phyloP scores from a whole-genome alignment of 2,888 invertebrate species.

The Opisthograptis luteolata region DNA sequence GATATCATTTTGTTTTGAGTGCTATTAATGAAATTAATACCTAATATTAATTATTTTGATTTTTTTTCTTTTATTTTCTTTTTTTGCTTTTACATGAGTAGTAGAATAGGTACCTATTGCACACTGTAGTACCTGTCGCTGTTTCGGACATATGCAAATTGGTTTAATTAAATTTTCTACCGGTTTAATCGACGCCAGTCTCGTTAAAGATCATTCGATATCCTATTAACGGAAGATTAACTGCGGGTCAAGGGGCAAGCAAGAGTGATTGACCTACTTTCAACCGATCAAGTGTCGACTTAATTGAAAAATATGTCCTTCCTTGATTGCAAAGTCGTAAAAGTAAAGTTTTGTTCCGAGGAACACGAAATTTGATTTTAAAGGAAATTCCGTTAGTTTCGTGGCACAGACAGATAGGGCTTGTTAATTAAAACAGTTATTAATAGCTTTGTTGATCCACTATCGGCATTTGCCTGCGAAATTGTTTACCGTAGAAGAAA shows the following conservation, averaged over 20 bases:
- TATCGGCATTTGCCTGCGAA: not conserved
- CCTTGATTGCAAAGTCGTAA: conserved; percentile 17
- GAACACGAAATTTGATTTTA: conserved; percentile 22
- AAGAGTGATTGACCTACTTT: conserved; percentile 38
- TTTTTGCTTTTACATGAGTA: too few species aligned
- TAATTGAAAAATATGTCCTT: conserved; percentile 25
- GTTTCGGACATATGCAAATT: too few species aligned
- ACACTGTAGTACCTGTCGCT: too few species aligned
- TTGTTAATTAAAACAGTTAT: conserved; percentile 22
- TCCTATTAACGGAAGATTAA: conserved; percentile 27
- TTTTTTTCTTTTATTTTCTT: too few species aligned
- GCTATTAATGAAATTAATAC: too few species aligned
- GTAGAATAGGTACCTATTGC: too few species aligned
- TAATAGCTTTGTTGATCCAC: conserved; percentile 18
- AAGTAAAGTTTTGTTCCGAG: conserved; percentile 16
- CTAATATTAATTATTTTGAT: too few species aligned
- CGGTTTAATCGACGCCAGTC: not conserved
- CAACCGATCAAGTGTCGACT: conserved; percentile 13
- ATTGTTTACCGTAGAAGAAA: not conserved
- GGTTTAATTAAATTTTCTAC: too few species aligned
- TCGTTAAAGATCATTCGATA: conserved; percentile 16
- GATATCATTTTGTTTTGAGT: too few species aligned
- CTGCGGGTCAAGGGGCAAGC: conserved; percentile 34
- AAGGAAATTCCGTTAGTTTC: not conserved
- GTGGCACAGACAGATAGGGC: not conserved